A percentile compares a stretch with the other conserved stretches of the same genome.
Evolutionary conservation across 2,888 invertebrate species (phyloP).

Genomic region (Gerris lacustris): DNA sequence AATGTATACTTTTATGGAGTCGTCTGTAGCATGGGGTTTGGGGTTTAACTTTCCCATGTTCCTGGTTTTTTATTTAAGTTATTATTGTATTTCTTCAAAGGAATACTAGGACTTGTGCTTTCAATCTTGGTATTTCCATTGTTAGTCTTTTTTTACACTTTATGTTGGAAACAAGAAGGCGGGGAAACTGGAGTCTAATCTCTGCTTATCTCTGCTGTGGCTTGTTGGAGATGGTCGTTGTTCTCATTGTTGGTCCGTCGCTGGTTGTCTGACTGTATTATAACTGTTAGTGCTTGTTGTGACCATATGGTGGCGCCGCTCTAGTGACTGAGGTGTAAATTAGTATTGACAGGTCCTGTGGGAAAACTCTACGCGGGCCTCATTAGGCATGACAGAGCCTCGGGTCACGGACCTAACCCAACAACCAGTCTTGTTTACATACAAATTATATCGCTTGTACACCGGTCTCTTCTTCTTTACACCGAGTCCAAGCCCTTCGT

Average conservation of each 20-base stretch:
- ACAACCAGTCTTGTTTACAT: constrained; percentile 1
- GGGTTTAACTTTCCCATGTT: too few relatives aligned
- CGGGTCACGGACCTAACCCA: constrained; percentile 5
- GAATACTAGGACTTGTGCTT: background rate
- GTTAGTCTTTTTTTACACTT: background rate
- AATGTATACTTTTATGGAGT: too few relatives aligned
- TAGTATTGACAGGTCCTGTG: background rate
- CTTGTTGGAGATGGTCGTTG: too few relatives aligned
- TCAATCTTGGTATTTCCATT: background rate
- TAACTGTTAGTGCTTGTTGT: background rate
- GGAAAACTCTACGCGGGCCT: background rate
- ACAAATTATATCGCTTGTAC: constrained; percentile 3
- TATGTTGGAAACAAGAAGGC: too few relatives aligned
- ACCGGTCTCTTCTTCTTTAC: too few relatives aligned
- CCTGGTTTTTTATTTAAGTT: too few relatives aligned
- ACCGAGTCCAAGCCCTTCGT: background rate
- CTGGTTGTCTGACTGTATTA: too few relatives aligned
- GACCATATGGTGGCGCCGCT: constrained; percentile 10
- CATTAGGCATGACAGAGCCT: background rate
- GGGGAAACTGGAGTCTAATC: too few relatives aligned
- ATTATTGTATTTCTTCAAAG: too few relatives aligned
- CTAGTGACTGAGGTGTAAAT: constrained; percentile 6
- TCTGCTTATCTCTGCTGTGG: too few relatives aligned
- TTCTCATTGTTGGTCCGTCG: too few relatives aligned
- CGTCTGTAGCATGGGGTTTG: too few relatives aligned